Evolutionary conservation across 37 sponge, comb jelly and placozoan species (phyloP).

Genomic region (Dysidea cf. avara): DNA sequence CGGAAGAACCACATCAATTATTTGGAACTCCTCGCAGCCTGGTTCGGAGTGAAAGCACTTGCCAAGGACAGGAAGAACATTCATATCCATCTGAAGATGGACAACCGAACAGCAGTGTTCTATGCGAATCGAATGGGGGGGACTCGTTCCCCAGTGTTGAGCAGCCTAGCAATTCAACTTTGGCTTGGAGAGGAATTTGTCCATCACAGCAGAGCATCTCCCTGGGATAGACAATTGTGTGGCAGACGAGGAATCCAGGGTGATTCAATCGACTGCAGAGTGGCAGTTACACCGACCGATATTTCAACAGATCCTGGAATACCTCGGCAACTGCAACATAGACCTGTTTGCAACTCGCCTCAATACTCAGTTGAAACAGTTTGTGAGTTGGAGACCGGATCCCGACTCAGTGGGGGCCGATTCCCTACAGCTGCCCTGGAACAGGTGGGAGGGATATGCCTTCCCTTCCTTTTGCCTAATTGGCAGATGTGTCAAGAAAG

Average conservation of each 20-base stretch:
- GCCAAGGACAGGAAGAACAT: not conserved
- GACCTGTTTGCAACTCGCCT: constrained; percentile 35
- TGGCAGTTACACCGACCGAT: constrained; percentile 15
- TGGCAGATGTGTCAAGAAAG: constrained; percentile 1
- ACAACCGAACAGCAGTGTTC: constrained; percentile 20
- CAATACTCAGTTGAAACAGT: constrained; percentile 8
- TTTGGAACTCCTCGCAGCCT: constrained; percentile 42
- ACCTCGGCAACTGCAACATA: not conserved
- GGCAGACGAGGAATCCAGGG: constrained; percentile 36
- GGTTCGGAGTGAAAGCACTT: constrained; percentile 20
- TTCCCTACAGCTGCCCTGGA: constrained; percentile 8
- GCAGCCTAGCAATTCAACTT: constrained; percentile 13
- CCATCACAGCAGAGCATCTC: constrained; percentile 27
- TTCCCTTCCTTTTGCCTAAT: constrained; percentile 38
- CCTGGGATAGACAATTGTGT: constrained; percentile 20
- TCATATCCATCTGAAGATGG: not conserved
- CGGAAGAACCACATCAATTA: constrained; percentile 26
- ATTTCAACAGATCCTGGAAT: constrained; percentile 8
- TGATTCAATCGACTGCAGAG: not conserved
- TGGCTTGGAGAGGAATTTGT: constrained; percentile 23
- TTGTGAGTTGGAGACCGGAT: constrained; percentile 14
- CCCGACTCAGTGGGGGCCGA: not conserved
- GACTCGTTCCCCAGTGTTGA: constrained; percentile 2
- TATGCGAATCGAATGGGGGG: constrained; percentile 43
- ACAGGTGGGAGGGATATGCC: not conserved